Evolutionary conservation across 2,797 vertebrate species (phyloP), one percentile per base, ranked within the genome.

Genomic region (Phrynocephalus forsythii): DNA sequence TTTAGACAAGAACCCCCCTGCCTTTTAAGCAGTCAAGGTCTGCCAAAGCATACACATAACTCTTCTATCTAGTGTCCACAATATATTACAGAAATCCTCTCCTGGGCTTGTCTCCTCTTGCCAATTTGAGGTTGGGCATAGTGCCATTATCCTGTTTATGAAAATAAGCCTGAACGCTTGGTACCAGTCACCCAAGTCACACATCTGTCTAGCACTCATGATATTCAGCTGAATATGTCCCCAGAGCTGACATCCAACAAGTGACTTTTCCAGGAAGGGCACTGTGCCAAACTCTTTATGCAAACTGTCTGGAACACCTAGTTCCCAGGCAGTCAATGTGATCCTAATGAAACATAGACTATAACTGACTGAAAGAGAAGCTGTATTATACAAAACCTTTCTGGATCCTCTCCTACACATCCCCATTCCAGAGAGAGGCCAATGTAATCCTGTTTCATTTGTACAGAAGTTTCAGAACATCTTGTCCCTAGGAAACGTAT

Each of bases 291-390:
- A 28, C 38, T 77, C 26, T 84, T 84, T 66, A 67, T 85, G 73
- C 72, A 85, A 85, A 76, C 33, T 85, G 56, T 24, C 83, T 84
- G 71, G 83, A 48, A 85, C 83, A 85, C 33, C 56, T 77, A 76
- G 72, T 85, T 76, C 83, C 33, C 26, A 76, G 73, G 72, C 83
- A 77, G 73, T 26, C 33, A 76, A 66, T 52, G 38, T 66, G 13
- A 83, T 73, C 69, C 69, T 60, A 83, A 56, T 83, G 56, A 76
- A 84, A 76, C 56, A 76, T 44, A 66, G 72, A 77, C 48, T 16
- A 69, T 18, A 76, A 50, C 60, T 44, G 24, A 63, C 11, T 5
- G 22, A 84, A 67, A 8, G 73, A 26, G 50, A 69, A 69, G 67
- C 67, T 52, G 22, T 71, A 83, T 18, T 83, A 48, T 26, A 66